Percentiles rank a stretch among this genome's conserved stretches.
Conservation (phyloP, 2,888 invertebrate genomes). For the Noctuana brunneofusca region DNA sequence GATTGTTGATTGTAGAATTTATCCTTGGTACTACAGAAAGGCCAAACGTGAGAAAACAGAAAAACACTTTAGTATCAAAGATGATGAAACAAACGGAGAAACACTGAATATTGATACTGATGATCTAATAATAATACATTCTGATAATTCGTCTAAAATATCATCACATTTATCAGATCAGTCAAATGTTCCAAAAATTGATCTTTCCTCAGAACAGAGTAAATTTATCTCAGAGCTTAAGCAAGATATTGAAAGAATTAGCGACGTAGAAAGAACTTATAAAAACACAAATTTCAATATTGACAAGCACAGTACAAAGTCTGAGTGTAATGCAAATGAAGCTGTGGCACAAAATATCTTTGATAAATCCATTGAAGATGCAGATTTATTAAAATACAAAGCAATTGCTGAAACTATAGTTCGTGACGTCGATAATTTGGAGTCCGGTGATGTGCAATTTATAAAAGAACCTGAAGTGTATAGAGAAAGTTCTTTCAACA, state of each 20-base stretch:
- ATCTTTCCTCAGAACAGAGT: conserved; percentile 17
- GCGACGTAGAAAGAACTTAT: background rate
- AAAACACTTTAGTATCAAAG: background rate
- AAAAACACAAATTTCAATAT: background rate
- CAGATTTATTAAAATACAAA: conserved; percentile 17
- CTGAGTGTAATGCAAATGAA: background rate
- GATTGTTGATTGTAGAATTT: conserved; percentile 40
- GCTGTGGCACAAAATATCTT: background rate
- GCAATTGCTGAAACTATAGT: conserved; percentile 24
- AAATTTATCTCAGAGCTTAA: conserved; percentile 8
- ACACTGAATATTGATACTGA: background rate
- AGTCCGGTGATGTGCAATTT: background rate
- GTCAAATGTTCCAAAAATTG: background rate
- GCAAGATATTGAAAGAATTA: conserved; percentile 4
- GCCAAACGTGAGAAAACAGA: background rate
- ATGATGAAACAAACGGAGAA: background rate
- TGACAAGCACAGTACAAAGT: no score
- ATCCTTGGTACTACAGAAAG: conserved; percentile 36
- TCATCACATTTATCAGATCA: background rate
- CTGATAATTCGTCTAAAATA: background rate
- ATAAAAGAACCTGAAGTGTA: conserved; percentile 1
- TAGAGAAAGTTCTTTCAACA: background rate
- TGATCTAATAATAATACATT: background rate
- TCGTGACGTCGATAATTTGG: conserved; percentile 12
- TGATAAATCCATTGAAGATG: background rate